Percentiles rank a stretch among this genome's conserved stretches.
These are phyloP conservation scores for Lacanobia wlatinum DNA, from an alignment of 2,888 invertebrate species.

Conservation along the genomic window DNA sequence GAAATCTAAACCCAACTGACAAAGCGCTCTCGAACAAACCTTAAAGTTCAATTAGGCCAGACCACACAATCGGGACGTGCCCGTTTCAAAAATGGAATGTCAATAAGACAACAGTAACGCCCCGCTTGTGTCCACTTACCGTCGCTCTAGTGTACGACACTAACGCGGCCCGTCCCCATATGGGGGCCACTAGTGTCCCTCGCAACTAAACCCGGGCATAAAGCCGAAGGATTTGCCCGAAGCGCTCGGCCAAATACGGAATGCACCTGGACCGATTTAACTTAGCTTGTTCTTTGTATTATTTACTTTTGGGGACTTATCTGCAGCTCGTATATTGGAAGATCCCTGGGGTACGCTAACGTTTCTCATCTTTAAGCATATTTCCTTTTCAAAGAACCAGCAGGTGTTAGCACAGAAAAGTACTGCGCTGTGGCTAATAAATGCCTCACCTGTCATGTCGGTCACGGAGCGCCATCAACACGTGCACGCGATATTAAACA, in stretches of 20 bases:
- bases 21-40: slow-evolving; percentile 25
- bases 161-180: slow-evolving; percentile 53
- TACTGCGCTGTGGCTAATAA: neutral
- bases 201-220: slow-evolving; percentile 61
- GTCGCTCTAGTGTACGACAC: slow-evolving; percentile 60
- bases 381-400: neutral
- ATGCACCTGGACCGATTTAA: slow-evolving; percentile 63
- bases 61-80: slow-evolving; percentile 40
- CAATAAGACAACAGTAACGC: slow-evolving; percentile 64
- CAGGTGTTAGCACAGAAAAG: neutral
- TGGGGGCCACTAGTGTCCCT: slow-evolving; percentile 53
- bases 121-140: slow-evolving; percentile 68
- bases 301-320: slow-evolving; percentile 55
- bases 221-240: slow-evolving; percentile 64
- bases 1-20: slow-evolving; percentile 22
- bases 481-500: slow-evolving; percentile 28
- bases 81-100: slow-evolving; percentile 68
- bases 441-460: neutral
- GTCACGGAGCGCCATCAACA: slow-evolving; percentile 15
- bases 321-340: slow-evolving; percentile 20
- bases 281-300: slow-evolving; percentile 57
- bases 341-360: neutral
- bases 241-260: slow-evolving; percentile 59
- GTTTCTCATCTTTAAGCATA: neutral
- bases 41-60: slow-evolving; percentile 47